Evolutionary conservation across 2,113 vertebrate species (phyloP), one percentile per base, ranked within the genome.

Genomic region (Lepus timidus): DNA sequence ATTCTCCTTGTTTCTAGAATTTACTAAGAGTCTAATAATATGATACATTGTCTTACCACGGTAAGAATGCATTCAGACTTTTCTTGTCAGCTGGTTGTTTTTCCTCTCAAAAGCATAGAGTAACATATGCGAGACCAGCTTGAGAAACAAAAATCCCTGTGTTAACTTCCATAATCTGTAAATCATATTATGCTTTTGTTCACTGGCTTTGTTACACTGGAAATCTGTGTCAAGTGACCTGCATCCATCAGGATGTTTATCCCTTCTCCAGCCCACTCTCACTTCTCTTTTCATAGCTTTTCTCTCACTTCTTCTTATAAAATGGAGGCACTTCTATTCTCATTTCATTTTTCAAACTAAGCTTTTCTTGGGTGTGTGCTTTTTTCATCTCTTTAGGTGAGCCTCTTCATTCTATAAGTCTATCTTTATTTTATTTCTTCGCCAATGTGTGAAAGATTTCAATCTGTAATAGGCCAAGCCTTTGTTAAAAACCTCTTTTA

Each of bases 371-470:
- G 71, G 81, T 51, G 25, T 39, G 71, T 86, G 76, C 95, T 90
- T 86, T 94, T 51, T 96, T 97, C 90, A 13, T 20, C 55, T 58
- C 55, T 58, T 17, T 19, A 58, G 17, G 55, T 39, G 29, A 51
- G 71, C 89, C 79, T 96, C 91, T 96, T 97, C 90, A 14, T 19
- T 98, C 58, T 96, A 79, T 96, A 97, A 97, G 98, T 97, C 96
- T 97, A 58, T 74, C 22, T 82, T 6, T 78, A 62, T 73, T 93
- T 95, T 91, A 88, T 81, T 96, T 96, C 68, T 88, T 73, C 92
- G 97, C 87, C 91, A 98, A 97, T 96, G 91, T 96, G 81, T 94
- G 98, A 97, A 98, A 98, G 98, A 96, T 96, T 98, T 81, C 96
- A 95, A 89, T 87, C 96, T 97, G 86, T 91, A 97, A 96, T 92